Evolutionary conservation across 2,113 vertebrate genomes (phyloP), one percentile per base, ranked within the genome.

Genomic region (Philantomba maxwellii): DNA sequence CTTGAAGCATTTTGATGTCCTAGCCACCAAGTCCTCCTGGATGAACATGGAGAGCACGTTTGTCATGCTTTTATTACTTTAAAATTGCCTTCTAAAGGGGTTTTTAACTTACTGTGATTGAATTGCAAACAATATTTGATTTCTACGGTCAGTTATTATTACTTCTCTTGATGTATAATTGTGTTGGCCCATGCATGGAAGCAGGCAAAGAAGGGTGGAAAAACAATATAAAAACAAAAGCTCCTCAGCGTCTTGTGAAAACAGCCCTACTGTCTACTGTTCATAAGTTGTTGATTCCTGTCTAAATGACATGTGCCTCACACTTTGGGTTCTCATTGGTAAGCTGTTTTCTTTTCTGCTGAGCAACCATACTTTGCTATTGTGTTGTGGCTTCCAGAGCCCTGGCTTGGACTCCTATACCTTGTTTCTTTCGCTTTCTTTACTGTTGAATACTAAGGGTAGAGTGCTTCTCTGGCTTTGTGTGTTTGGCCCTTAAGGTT

Each of bases 401-500:
- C 19, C 88, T 64, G 53, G 7, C 47, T 30, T 60, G 66, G 89
- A 30, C 39, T 51, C 16, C 12, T 73, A 5, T 28, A 23, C 7
- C 39, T 55, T 13, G 10, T 70, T 93, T 87, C 73, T 75, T 85
- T 62, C 2, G 1, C 21, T 94, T 47, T 95, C 47, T 64, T 88
- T 75, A 66, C 39, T 95, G 15, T 73, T 15, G 5, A 73, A 23
- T 30, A 25, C 45, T 53, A 7, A 96, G 30, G 33, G 70, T 55
- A 84, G 60, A 62, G 33, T 77, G 45, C 58, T 78, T 47, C n/a
- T 78, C 92, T 90, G 84, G 58, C 39, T 87, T 93, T 83, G 11
- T 97, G 88, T 83, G 94, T 58, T 84, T 95, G 85, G n/a, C 82
- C 66, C 55, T 39, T 84, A 53, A 75, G 39, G 43, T 93, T 87